A percentile compares a stretch with the other conserved stretches of the same genome.
These are phyloP conservation scores for Ennomos fuscantarius DNA, from an alignment of 2,888 invertebrate genomes.

Conservation along the genomic window DNA sequence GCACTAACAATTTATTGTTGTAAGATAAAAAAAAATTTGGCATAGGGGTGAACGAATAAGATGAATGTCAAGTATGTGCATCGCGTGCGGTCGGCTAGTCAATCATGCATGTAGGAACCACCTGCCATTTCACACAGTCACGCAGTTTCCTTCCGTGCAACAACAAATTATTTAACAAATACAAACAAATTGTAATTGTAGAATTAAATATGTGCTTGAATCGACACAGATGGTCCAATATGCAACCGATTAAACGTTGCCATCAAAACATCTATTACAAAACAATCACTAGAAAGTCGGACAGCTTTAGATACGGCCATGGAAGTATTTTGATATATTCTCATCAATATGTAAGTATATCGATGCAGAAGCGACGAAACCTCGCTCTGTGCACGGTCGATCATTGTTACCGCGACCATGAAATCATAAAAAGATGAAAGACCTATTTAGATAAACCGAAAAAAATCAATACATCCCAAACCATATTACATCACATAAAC, in stretches of 20 bases:
- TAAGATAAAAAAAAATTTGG: too few relatives aligned
- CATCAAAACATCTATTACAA: constrained; percentile 1
- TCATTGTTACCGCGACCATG: constrained; percentile 35
- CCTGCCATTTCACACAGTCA: constrained; percentile 16
- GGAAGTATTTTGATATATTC: constrained; percentile 11
- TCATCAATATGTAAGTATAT: constrained; percentile 24
- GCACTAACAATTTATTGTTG: not conserved
- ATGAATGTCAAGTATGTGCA: constrained; percentile 18
- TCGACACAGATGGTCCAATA: constrained; percentile 7
- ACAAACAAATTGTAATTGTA: not conserved
- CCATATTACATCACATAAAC: constrained; percentile 36
- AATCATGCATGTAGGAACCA: constrained; percentile 15
- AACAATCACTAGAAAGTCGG: constrained; percentile 27
- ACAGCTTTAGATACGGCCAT: constrained; percentile 12
- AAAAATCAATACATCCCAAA: constrained; percentile 15
- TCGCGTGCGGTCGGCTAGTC: constrained; percentile 18
- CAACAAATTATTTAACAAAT: constrained; percentile 5
- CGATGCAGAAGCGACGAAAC: constrained; percentile 28
- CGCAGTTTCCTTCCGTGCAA: constrained; percentile 20
- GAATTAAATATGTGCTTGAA: not conserved
- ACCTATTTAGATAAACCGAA: constrained; percentile 8
- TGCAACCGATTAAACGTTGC: constrained; percentile 17
- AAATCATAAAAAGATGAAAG: constrained; percentile 28
- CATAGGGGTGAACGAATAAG: not conserved
- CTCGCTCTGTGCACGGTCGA: constrained; percentile 8